Base-by-base conservation (phyloP, 2,113 vertebrate genomes). In the Sebastes fasciatus region DNA sequence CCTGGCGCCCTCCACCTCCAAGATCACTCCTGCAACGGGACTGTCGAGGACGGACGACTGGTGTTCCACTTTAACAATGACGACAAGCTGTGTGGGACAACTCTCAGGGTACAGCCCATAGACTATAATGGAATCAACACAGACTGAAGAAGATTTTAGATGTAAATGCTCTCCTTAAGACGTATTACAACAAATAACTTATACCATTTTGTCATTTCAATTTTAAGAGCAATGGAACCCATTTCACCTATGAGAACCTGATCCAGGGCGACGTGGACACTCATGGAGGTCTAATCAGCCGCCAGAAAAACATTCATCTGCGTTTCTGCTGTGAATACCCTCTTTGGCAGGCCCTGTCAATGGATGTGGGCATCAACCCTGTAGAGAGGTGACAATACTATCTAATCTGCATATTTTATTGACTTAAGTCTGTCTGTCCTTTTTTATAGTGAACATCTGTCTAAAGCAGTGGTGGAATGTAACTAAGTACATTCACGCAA, bases 61-160 rank as follows among this genome's bases (percentile, higher is more conserved):
- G 34, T 85, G n/a, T 95, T 95, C 78, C 55, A 73, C 14, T 94
- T 93, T 9, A 65, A 94, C 34, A 90, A 86, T 19, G 75, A 86
- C 0, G 64, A 74, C 6, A 52, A 85, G 11, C 40, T 79, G 19
- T 95, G 94, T 75, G 93, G 93, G 16, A 93, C 93, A 26, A 17
- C 42, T 43, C 68, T 93, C n/a, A 79, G 12, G 89, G 93, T 94
- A 86, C 11, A 69, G 34, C 10, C 34, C 34, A 26, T 17, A 26
- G 26, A 26, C 26, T 26, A 26, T 26, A 26, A 26, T 26, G 26
- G 26, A 26, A 26, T 26, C 26, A 26, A 26, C 26, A 26, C 26
- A 26, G 26, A 26, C 26, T 26, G 26, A 26, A 26, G 26, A 26
- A 26, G 26, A 26, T 26, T 26, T 23, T 23, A 23, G 23, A 23